Evolutionary conservation across 2,888 invertebrate species (phyloP).

Genomic region (Lasioglossum pauxillum): DNA sequence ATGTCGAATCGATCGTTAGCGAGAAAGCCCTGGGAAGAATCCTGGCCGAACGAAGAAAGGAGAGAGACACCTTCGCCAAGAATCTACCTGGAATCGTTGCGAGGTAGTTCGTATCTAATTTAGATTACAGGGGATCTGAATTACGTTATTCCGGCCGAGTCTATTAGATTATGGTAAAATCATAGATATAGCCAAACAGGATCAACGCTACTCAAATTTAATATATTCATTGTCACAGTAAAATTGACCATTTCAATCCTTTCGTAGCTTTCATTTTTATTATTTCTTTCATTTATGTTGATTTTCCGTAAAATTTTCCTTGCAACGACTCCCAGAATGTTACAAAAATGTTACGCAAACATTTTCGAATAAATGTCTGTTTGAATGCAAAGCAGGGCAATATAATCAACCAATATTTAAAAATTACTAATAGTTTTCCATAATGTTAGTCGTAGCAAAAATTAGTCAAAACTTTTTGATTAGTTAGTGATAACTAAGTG

Average conservation of each 20-base stretch:
- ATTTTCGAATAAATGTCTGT: neutral
- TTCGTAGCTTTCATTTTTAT: neutral
- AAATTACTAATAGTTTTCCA: too few species aligned
- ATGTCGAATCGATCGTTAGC: conserved; percentile 65
- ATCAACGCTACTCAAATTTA: neutral
- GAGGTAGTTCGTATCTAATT: conserved; percentile 60
- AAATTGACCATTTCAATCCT: neutral
- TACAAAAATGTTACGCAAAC: neutral
- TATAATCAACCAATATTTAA: too few species aligned
- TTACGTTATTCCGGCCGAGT: conserved; percentile 34
- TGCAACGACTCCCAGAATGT: neutral
- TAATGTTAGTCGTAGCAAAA: too few species aligned
- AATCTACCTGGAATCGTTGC: conserved; percentile 55
- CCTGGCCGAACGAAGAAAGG: conserved; percentile 33
- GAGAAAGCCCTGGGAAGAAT: conserved; percentile 49
- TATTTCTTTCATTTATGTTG: neutral
- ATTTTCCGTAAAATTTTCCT: neutral
- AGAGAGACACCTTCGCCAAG: conserved; percentile 43
- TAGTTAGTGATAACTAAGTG: too few species aligned
- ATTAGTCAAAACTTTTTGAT: too few species aligned
- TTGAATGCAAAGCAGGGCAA: too few species aligned
- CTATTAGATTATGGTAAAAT: conserved; percentile 22
- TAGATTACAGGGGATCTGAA: conserved; percentile 54
- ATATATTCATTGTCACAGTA: neutral
- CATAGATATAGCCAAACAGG: neutral